Percentiles rank a stretch among this genome's conserved stretches.
These are phyloP conservation scores for Peromyscus melanophrys DNA, from an alignment of 2,797 vertebrate species.

Conservation along the genomic window DNA sequence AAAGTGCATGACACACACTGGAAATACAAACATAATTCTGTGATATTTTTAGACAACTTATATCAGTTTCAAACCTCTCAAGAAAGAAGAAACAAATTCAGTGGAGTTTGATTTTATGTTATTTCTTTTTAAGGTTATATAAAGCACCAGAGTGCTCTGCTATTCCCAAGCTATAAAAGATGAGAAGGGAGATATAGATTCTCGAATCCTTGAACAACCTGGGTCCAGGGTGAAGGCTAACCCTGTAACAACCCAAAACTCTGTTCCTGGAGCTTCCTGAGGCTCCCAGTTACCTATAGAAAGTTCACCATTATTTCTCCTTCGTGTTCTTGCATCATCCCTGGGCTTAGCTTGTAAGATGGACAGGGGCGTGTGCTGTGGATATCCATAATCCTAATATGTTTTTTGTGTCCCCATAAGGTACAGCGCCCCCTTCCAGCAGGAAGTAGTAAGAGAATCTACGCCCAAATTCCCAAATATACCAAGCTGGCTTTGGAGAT, in stretches of 20 bases:
- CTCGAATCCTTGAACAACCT: slow-evolving; percentile 13
- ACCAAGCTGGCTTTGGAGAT: too few relatives aligned
- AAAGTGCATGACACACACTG: slow-evolving; percentile 5
- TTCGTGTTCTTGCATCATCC: neutral
- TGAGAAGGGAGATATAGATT: neutral
- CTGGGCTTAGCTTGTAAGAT: neutral
- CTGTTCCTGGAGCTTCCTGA: neutral
- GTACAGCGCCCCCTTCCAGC: too few relatives aligned
- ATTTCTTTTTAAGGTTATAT: slow-evolving; percentile 13
- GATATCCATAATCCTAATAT: too few relatives aligned
- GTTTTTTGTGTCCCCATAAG: too few relatives aligned
- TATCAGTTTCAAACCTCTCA: neutral
- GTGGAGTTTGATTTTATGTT: slow-evolving; percentile 1
- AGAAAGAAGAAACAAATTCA: neutral
- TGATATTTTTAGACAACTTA: neutral
- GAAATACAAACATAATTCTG: slow-evolving; percentile 35
- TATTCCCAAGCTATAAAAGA: neutral
- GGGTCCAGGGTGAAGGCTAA: neutral
- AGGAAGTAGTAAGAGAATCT: too few relatives aligned
- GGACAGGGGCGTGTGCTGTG: too few relatives aligned
- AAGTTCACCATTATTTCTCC: neutral
- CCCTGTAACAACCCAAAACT: neutral
- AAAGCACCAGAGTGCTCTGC: neutral
- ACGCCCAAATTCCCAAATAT: too few relatives aligned
- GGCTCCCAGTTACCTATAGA: neutral